A percentile compares a stretch with the other conserved stretches of the same genome.
These are phyloP conservation scores for Umimayanthus kanabou DNA, from an alignment of 92 coral and sea anemone genomes.

Conservation along the genomic window DNA sequence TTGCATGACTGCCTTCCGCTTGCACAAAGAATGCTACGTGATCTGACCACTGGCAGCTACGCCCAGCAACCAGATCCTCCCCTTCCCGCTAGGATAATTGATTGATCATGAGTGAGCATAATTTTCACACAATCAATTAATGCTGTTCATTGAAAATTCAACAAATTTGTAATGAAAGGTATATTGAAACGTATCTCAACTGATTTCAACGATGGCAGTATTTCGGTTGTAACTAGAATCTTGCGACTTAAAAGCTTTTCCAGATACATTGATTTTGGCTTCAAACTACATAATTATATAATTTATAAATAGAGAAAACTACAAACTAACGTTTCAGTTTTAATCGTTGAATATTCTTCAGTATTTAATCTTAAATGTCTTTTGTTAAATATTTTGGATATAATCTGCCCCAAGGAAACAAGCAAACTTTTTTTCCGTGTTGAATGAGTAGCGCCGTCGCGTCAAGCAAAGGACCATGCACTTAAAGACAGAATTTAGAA, in stretches of 20 bases:
- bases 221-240: neutral
- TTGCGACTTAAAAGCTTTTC: neutral
- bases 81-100: neutral
- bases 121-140: too few species aligned
- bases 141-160: neutral
- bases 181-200: too few species aligned
- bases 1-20: too few species aligned
- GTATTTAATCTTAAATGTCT: neutral
- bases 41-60: neutral
- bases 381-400: neutral
- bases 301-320: neutral
- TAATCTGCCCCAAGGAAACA: neutral
- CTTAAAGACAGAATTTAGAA: neutral
- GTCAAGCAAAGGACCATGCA: neutral
- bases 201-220: neutral
- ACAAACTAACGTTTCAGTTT: too few species aligned
- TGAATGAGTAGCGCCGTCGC: neutral
- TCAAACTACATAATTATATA: too few species aligned
- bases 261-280: neutral
- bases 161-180: neutral
- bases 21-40: neutral
- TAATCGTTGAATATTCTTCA: neutral
- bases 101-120: neutral
- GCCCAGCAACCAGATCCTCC: conserved; percentile 1
- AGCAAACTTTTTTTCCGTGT: neutral